Percentiles rank a stretch among this genome's conserved stretches.
These are phyloP conservation scores for Neotoma lepida DNA, from an alignment of 2,113 vertebrate genomes.

Conservation along the genomic window DNA sequence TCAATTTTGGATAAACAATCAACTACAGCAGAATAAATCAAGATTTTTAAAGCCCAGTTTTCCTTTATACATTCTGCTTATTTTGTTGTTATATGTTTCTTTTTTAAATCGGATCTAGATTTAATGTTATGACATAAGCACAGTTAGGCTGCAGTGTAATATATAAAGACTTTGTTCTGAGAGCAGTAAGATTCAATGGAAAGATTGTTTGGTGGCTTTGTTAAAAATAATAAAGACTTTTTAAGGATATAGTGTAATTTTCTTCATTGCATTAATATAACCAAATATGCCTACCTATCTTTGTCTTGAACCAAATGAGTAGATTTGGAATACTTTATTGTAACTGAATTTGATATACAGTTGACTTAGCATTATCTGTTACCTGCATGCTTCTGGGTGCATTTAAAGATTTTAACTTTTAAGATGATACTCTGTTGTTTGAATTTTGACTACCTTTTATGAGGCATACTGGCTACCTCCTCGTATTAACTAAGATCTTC, in stretches of 20 bases:
- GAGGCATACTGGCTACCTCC: slow-evolving; percentile 75
- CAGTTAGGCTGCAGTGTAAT: slow-evolving; percentile 79
- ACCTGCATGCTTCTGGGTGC: slow-evolving; percentile 81
- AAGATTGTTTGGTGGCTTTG: slow-evolving; percentile 81
- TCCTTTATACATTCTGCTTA: slow-evolving; percentile 79
- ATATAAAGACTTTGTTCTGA: slow-evolving; percentile 75
- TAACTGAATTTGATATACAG: slow-evolving; percentile 77
- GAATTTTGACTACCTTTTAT: slow-evolving; percentile 77
- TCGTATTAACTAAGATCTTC: slow-evolving; percentile 65
- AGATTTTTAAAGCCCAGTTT: slow-evolving; percentile 79
- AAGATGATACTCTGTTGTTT: slow-evolving; percentile 77
- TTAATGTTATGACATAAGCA: slow-evolving; percentile 80
- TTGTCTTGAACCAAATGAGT: slow-evolving; percentile 79
- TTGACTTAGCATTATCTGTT: slow-evolving; percentile 77
- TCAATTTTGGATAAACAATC: slow-evolving; percentile 83
- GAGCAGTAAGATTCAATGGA: slow-evolving; percentile 75
- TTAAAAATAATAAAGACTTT: slow-evolving; percentile 80
- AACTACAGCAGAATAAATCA: slow-evolving; percentile 81
- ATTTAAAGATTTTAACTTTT: slow-evolving; percentile 78
- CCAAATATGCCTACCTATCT: slow-evolving; percentile 77
- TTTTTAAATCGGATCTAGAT: slow-evolving; percentile 75
- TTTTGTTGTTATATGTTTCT: slow-evolving; percentile 79
- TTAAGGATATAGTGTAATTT: slow-evolving; percentile 79
- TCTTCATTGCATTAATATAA: slow-evolving; percentile 79
- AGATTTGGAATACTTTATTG: slow-evolving; percentile 77